Conservation (phyloP, 2,888 invertebrate genomes). For the Troides aeacus region DNA sequence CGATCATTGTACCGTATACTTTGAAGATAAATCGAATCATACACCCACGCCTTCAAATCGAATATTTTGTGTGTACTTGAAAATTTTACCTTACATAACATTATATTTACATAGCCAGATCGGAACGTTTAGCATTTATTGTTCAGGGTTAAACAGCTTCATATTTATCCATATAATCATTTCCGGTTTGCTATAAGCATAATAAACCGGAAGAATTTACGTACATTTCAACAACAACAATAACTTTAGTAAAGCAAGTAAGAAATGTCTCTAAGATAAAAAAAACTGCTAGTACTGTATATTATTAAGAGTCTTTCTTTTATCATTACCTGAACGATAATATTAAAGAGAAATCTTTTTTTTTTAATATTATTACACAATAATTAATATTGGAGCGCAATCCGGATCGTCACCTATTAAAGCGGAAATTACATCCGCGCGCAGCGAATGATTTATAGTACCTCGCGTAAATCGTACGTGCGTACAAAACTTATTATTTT, state of each 20-base stretch:
- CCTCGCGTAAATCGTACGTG: slow-evolving; percentile 5
- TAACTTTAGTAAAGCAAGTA: too few relatives aligned
- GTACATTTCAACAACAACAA: too few relatives aligned
- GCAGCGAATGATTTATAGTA: slow-evolving; percentile 16
- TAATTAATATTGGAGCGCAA: background rate
- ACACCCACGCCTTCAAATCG: slow-evolving; percentile 5
- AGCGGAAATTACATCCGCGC: slow-evolving; percentile 18
- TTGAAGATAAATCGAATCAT: slow-evolving; percentile 23
- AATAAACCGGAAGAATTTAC: too few relatives aligned
- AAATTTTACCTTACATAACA: background rate
- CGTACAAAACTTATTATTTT: background rate
- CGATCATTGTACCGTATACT: slow-evolving; percentile 7
- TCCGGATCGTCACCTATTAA: background rate
- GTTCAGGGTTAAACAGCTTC: too few relatives aligned
- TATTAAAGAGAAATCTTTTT: background rate
- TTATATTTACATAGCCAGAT: background rate
- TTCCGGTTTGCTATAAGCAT: too few relatives aligned
- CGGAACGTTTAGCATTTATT: background rate
- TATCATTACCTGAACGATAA: background rate
- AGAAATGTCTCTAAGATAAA: too few relatives aligned
- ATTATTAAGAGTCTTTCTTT: background rate
- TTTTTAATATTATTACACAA: background rate
- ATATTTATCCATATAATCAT: too few relatives aligned
- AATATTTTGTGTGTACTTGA: background rate
- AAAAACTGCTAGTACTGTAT: too few relatives aligned